Evolutionary conservation across 2,888 invertebrate genomes (phyloP).

Genomic region (Plagodis dolabraria): DNA sequence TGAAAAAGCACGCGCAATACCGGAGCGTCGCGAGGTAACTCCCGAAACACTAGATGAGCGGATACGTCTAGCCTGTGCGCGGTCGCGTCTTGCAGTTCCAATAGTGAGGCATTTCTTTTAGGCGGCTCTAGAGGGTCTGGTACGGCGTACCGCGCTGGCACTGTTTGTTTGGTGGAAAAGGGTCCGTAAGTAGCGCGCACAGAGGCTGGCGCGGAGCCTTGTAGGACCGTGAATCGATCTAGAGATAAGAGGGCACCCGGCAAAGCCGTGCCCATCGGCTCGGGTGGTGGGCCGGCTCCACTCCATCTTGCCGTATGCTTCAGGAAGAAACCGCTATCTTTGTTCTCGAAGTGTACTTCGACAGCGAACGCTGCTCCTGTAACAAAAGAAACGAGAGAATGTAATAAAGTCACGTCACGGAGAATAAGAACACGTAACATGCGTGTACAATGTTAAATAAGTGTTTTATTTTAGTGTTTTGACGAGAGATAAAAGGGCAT

Average conservation of each 20-base stretch:
- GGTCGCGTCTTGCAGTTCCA: conserved; percentile 86
- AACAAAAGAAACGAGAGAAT: conserved; percentile 50
- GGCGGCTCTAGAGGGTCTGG: conserved; percentile 91
- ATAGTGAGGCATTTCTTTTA: conserved; percentile 83
- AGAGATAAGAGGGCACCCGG: conserved; percentile 91
- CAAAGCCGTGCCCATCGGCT: conserved; percentile 76
- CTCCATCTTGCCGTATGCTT: conserved; percentile 92
- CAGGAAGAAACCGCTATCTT: conserved; percentile 95
- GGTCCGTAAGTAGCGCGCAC: conserved; percentile 97
- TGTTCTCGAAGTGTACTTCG: conserved; percentile 96
- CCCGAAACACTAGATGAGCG: conserved; percentile 95
- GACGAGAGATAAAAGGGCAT: conserved; percentile 70
- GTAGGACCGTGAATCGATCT: conserved; percentile 96
- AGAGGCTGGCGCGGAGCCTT: conserved; percentile 95
- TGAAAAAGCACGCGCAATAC: conserved; percentile 97
- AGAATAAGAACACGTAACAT: conserved; percentile 52
- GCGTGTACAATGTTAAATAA: conserved; percentile 64
- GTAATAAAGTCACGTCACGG: conserved; percentile 25
- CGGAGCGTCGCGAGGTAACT: conserved; percentile 94
- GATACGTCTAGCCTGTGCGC: conserved; percentile 94
- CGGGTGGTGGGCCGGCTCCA: conserved; percentile 78
- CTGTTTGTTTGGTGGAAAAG: conserved; percentile 97
- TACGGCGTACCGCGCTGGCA: conserved; percentile 94
- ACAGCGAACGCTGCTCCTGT: conserved; percentile 89
- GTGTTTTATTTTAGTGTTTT: conserved; percentile 66